phyloP scores from a whole-genome alignment of 2,888 invertebrate genomes.

The Netelia inedita region DNA sequence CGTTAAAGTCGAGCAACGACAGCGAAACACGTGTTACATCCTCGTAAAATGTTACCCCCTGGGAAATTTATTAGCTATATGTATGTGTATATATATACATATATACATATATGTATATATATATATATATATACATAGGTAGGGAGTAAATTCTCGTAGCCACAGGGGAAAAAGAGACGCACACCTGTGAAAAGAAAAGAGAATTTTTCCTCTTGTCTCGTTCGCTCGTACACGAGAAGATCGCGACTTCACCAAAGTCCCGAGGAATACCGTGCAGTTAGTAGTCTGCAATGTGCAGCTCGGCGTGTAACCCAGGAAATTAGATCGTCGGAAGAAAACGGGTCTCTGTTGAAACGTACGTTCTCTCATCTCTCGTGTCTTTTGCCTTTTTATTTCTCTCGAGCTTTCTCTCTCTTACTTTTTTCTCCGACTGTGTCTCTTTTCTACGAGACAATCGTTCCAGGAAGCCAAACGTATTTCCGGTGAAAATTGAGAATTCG shows the following conservation, averaged over 20 bases:
- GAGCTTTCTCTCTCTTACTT: background rate
- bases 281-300: constrained; percentile 22
- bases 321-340: constrained; percentile 60
- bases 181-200: background rate
- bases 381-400: constrained; percentile 16
- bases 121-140: background rate
- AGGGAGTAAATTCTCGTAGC: background rate
- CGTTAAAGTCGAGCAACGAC: background rate
- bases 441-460: background rate
- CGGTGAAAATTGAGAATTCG: constrained; percentile 51
- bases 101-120: background rate
- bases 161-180: background rate
- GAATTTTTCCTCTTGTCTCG: background rate
- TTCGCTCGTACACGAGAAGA: constrained; percentile 11
- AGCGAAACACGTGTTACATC: background rate
- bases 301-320: constrained; percentile 60
- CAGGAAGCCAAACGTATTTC: constrained; percentile 59
- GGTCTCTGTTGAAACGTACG: constrained; percentile 50
- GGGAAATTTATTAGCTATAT: constrained; percentile 12
- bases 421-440: background rate
- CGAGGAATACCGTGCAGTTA: background rate
- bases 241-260: constrained; percentile 26
- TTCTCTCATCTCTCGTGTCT: constrained; percentile 12
- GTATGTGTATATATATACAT: background rate
- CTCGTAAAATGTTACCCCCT: constrained; percentile 8